Evolutionary conservation across 2,113 vertebrate species (phyloP).

Genomic region (Cheilinus undulatus): DNA sequence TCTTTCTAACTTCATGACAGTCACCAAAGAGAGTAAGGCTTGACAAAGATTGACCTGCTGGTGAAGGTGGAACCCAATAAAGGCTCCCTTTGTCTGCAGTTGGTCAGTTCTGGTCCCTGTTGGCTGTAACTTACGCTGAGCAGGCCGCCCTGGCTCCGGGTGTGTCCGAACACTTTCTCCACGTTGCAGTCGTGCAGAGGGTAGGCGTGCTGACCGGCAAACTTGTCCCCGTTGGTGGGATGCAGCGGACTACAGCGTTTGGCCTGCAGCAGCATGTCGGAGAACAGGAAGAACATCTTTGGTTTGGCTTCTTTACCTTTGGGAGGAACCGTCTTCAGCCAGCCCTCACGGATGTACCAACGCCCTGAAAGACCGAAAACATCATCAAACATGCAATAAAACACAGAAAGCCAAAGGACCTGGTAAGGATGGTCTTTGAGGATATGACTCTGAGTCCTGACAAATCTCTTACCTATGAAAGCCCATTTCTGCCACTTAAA

Average conservation of each 20-base stretch:
- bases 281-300: conserved; percentile 92
- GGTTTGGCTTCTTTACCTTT: conserved; percentile 84
- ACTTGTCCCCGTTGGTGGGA: conserved; percentile 80
- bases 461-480: too few species aligned
- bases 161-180: conserved; percentile 88
- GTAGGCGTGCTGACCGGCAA: conserved; percentile 75
- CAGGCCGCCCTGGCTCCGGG: conserved; percentile 82
- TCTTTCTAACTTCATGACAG: too few species aligned
- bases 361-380: conserved; percentile 65
- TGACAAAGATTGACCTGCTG: too few species aligned
- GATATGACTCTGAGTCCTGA: too few species aligned
- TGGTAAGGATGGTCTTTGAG: too few species aligned
- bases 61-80: too few species aligned
- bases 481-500: too few species aligned
- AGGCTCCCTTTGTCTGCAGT: too few species aligned
- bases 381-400: too few species aligned
- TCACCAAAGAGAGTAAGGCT: too few species aligned
- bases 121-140: conserved; percentile 73
- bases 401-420: too few species aligned
- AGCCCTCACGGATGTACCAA: conserved; percentile 83
- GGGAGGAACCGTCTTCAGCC: conserved; percentile 81
- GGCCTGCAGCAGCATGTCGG: conserved; percentile 89
- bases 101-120: too few species aligned
- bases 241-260: conserved; percentile 85
- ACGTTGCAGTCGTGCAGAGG: conserved; percentile 88